Base-by-base conservation (phyloP, 2,888 invertebrate genomes). In the Drosophila borealis region DNA sequence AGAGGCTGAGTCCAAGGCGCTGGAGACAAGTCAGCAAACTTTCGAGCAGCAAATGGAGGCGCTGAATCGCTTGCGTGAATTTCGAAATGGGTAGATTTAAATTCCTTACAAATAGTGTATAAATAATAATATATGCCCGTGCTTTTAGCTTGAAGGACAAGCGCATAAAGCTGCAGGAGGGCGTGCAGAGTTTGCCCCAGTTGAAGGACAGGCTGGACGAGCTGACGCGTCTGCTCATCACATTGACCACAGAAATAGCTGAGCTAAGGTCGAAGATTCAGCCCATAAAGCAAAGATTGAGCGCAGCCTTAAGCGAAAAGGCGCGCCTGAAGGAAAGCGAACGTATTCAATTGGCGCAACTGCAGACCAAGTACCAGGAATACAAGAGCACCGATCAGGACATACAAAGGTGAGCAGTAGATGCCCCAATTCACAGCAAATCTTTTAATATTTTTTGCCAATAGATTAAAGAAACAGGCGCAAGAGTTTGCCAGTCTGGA, bases 81-180 rank as follows among this genome's bases (percentile, higher is more conserved):
- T 88, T 11, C 87, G 90, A 44, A 92, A 91, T 67, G 75, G 80
- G 92, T 92, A 82, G 57, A 57, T 36, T 6, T 8, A 0, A 0
- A 5, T 36, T 29, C 6, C 17, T 4, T 1, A 11, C 9, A 36
- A 8, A 11, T 3, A 1, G 3, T n/a, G 19, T 37, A 42, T 11
- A 14, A 19, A 11, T 44, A 37, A 41, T 33, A 17, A 1, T n/a
- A 0, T 0, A 4, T 4, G 59, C 0, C 9, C 25, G 10, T 1
- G 33, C 10, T 4, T 19, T 8, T 36, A 92, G 92, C 14, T 92
- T 96, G 3, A 94, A 95, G 67, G 95, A 96, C 77, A 94, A 95
- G 79, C 94, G 95, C 85, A 93, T 97, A n/a, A 94, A 94, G 86
- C 92, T 96, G 25, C 94, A 95, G 87, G 94, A 95, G 81, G 92